Percentiles rank a stretch among this genome's conserved stretches.
Evolutionary conservation across 2,888 invertebrate genomes (phyloP).

Genomic region (Linnaemya tessellans): DNA sequence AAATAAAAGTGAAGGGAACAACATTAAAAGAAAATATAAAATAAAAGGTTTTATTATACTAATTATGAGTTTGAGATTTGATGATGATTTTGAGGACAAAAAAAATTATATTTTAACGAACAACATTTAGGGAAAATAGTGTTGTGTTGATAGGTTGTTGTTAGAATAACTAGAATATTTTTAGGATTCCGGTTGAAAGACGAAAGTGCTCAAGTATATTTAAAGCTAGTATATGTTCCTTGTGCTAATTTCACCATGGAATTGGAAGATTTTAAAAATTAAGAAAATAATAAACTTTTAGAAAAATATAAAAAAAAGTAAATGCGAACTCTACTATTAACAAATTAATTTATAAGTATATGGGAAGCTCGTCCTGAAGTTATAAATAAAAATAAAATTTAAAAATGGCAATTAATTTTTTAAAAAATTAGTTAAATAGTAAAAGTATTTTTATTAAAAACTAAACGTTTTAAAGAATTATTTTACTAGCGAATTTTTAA

Average conservation of each 20-base stretch:
- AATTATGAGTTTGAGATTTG: conserved; percentile 47
- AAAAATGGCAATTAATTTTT: no score
- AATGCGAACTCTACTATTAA: no score
- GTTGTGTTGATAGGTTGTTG: neutral
- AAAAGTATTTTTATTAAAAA: no score
- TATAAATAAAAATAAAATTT: no score
- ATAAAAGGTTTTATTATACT: conserved; percentile 43
- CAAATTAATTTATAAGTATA: no score
- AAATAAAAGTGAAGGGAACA: conserved; percentile 54
- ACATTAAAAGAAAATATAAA: conserved; percentile 49
- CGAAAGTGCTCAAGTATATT: conserved; percentile 22
- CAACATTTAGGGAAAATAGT: conserved; percentile 56
- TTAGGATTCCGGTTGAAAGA: neutral
- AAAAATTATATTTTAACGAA: conserved; percentile 40
- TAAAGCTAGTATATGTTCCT: neutral
- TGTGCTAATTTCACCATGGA: neutral
- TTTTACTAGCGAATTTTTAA: no score
- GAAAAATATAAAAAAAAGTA: neutral
- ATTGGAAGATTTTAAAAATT: no score
- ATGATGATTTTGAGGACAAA: conserved; percentile 53
- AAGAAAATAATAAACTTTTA: no score
- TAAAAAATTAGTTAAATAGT: no score
- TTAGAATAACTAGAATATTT: neutral
- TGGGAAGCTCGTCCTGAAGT: no score
- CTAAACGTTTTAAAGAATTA: no score